Conservation (phyloP, 2,888 invertebrate species). For the Mesochorus sp. region DNA sequence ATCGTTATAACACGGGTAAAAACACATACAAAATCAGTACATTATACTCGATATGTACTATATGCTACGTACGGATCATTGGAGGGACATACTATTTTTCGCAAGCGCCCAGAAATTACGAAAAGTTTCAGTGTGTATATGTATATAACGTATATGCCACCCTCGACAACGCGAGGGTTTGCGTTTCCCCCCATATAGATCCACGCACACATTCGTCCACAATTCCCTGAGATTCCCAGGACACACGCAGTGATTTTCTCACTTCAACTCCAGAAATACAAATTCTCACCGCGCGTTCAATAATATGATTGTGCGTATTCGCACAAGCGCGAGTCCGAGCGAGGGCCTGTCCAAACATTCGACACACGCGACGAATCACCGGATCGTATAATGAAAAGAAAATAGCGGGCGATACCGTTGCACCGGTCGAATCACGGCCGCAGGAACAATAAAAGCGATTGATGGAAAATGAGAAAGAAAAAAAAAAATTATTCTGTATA, state of each 20-base stretch:
- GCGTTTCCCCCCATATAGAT: not conserved
- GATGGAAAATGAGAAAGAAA: constrained; percentile 2
- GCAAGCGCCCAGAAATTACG: constrained; percentile 53
- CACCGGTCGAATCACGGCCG: constrained; percentile 25
- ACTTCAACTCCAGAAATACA: constrained; percentile 17
- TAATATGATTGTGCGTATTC: not conserved
- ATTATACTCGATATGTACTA: not conserved
- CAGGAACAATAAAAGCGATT: constrained; percentile 6
- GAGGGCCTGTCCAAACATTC: constrained; percentile 45
- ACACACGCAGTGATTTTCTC: constrained; percentile 1
- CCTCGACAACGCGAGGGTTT: not conserved
- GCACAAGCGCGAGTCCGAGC: not conserved
- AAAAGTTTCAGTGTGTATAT: constrained; percentile 35
- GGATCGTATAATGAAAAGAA: constrained; percentile 55
- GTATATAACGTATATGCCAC: not conserved
- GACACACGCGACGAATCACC: constrained; percentile 53
- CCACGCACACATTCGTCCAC: not conserved
- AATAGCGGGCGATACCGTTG: constrained; percentile 30
- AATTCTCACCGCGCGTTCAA: constrained; percentile 13
- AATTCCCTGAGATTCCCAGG: constrained; percentile 16
- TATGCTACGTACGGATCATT: not conserved
- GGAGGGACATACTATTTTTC: constrained; percentile 38
- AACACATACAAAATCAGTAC: not conserved
- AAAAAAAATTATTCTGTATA: not conserved
- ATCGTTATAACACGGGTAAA: constrained; percentile 42